Evolutionary conservation across 2,888 invertebrate species (phyloP), one percentile per base, ranked within the genome.

Genomic region (Aplocera efformata): DNA sequence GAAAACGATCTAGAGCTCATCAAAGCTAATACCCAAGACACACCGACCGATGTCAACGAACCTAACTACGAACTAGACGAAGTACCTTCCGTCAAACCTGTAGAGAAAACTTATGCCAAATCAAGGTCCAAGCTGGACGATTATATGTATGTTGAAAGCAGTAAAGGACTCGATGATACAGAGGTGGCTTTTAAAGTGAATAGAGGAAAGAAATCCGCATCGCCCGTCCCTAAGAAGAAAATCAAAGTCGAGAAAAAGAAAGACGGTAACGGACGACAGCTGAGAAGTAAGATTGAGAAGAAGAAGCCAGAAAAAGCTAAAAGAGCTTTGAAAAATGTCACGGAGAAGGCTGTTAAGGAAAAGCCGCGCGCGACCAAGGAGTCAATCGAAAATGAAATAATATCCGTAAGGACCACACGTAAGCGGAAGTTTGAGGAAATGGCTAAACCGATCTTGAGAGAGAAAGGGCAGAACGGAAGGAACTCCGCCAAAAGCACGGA

Each of bases 1-100:
- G 86, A 88, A 1, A 73, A 83, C 24, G 86, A 88, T 44, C 70
- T 88, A 0, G 75, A 82, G 53, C 66, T 86, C 1, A 88, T 88
- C 38, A 77, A 75, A 32, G 84, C 85, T 0, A 80, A 79, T 47
- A 83, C 81, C 0, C 61, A 67, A 37, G 73, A 79, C 42, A 82
- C 85, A 0, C 85, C 84, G 5, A 53, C 63, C 0, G 81, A 81
- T 11, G 33, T 52, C 0, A 37, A 56, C 0, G 74, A 79, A 45
- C 79, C 79, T 0, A 61, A 54, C 53, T 62, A 63, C 1, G 78
- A 79, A 3, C 50, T 66, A 0, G 82, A 84, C 2, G 82, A 83
- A 1, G 60, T 83, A 1, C 82, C 79, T 0, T 53, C 80, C 0
- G 77, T 86, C 10, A 82, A 81, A 57, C 86, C 79, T 0, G 88